Evolutionary conservation across 2,113 vertebrate species (phyloP).

Genomic region (Microtus oregoni): DNA sequence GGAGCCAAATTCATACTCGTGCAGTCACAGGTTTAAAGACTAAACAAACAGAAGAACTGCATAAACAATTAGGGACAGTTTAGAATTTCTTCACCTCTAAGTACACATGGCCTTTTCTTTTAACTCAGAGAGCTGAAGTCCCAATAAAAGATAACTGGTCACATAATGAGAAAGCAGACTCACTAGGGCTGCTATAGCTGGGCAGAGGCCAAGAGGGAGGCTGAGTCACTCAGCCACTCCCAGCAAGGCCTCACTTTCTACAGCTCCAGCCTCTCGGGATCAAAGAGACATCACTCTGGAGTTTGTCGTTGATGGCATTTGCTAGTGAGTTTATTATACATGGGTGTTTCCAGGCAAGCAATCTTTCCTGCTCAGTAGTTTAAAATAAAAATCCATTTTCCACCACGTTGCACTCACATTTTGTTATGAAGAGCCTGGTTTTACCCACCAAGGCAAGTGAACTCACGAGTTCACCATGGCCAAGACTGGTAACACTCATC

Average conservation of each 20-base stretch:
- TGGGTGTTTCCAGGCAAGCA: background rate
- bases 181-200: background rate
- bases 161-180: background rate
- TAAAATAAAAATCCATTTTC: conserved; percentile 52
- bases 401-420: background rate
- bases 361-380: conserved; percentile 5
- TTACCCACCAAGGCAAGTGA: conserved; percentile 18
- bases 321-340: background rate
- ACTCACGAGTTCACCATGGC: background rate
- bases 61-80: background rate
- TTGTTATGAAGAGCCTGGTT: background rate
- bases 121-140: background rate
- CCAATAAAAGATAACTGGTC: background rate
- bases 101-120: background rate
- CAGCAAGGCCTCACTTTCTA: background rate
- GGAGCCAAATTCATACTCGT: background rate
- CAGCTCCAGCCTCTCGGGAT: conserved; percentile 4
- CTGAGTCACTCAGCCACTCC: background rate
- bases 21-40: background rate
- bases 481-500: background rate
- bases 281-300: background rate
- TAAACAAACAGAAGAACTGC: background rate
- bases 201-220: background rate
- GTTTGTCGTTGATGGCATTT: background rate
- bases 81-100: background rate